These are phyloP conservation scores for Montipora foliosa DNA, from an alignment of 64 coral and sea anemone genomes.

Conservation along the genomic window DNA sequence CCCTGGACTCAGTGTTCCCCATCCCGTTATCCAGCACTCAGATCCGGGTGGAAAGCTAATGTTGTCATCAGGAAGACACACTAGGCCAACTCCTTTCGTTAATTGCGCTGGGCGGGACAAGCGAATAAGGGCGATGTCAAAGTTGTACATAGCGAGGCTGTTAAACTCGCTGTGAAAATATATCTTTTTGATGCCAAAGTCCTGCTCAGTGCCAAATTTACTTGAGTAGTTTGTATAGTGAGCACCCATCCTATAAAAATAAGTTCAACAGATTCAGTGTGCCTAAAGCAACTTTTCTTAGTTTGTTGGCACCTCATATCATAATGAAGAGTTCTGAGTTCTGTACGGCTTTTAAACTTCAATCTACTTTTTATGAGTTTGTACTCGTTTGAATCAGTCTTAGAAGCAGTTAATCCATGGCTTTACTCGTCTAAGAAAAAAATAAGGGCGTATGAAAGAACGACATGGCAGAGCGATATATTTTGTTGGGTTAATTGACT, in stretches of 20 bases:
- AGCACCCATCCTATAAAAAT: constrained; percentile 57
- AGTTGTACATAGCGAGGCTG: constrained; percentile 53
- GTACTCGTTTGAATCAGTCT: too few relatives aligned
- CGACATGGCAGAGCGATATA: too few relatives aligned
- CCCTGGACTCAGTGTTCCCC: constrained; percentile 66
- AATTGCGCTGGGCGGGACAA: constrained; percentile 60
- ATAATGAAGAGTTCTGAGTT: neutral
- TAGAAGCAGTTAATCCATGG: too few relatives aligned
- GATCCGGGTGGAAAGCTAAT: constrained; percentile 68
- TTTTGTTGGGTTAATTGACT: too few relatives aligned
- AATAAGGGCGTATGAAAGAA: too few relatives aligned
- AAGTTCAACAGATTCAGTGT: neutral
- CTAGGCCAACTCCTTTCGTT: constrained; percentile 10
- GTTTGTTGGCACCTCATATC: neutral
- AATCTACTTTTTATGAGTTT: neutral
- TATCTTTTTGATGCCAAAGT: constrained; percentile 64
- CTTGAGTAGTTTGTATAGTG: constrained; percentile 65
- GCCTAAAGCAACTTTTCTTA: neutral
- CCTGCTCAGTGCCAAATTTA: constrained; percentile 58
- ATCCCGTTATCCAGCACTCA: constrained; percentile 79
- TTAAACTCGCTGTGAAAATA: constrained; percentile 86
- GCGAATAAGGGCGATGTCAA: constrained; percentile 87
- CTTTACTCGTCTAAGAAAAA: too few relatives aligned
- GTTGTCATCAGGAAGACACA: constrained; percentile 67
- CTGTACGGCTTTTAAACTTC: too few relatives aligned